Base-by-base conservation (phyloP, 2,113 vertebrate species). In the Limanda limanda region DNA sequence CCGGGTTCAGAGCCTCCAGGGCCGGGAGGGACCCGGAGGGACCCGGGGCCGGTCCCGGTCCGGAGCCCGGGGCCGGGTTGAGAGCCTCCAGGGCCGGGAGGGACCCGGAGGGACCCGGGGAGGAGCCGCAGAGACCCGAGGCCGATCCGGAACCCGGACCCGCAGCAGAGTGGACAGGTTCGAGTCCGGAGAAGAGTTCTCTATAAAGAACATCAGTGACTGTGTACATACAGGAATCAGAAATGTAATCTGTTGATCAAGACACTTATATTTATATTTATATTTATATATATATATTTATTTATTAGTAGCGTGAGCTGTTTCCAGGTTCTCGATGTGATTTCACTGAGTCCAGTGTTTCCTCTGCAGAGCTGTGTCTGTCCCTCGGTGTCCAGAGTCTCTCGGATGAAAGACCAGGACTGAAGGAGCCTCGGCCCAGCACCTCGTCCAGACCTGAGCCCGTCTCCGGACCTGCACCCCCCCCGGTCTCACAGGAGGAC, bases 331-430 rank as follows among this genome's bases (percentile, higher is more conserved):
- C 27, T 45, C 12, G 13, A 45, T 45, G 42, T 1, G 14, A 45
- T 2, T 45, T 1, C 24, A 23, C 21, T 47, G 8, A 25, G 37
- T 17, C 35, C 2, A 48, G 4, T 23, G 21, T 69, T 25, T 40
- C 59, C 55, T 74, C 58, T 71, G 21, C 68, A 91, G 90, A 88
- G 18, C 35, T 78, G 48, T 52, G 75, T 70, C 35, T 84, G 12
- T 82, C 78, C 0, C 61, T 81, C 8, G 80, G 75, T 0, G 27
- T 86, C 45, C 35, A 21, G 18, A 68, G 42, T 67, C 31, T 62
- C 24, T 65, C 66, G 7, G 68, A 64, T 1, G 27, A 35, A 14
- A 67, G 73, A 48, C 13, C 10, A 11, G 0, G 2, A 6, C 11
- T 12, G 59, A 74, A 68, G 45, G 85, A 88, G 15, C 10, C 68